Conservation (phyloP, 1,140 invertebrate genomes). For the Drosophila tristis region DNA sequence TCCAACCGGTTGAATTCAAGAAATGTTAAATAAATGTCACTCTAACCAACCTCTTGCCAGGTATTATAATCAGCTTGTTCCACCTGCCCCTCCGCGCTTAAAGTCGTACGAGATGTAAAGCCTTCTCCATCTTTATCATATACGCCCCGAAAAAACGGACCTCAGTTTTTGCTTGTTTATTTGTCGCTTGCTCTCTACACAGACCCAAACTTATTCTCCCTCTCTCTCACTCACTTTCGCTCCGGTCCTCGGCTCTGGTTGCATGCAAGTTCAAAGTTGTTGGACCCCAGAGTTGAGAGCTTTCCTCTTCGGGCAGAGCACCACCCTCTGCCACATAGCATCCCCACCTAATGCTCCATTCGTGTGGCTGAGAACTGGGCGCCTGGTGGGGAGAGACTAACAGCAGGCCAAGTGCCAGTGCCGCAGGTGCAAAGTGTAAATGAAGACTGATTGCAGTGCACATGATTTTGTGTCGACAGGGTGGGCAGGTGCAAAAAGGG, state of each 20-base stretch:
- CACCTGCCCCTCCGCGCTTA: constrained; percentile 15
- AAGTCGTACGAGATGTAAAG: no score
- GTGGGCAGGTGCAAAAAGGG: not conserved
- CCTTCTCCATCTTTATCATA: no score
- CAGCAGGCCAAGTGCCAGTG: constrained; percentile 61
- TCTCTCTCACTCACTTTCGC: constrained; percentile 2
- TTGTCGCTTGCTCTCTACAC: constrained; percentile 23
- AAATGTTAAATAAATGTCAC: no score
- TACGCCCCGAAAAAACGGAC: not conserved
- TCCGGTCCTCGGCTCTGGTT: constrained; percentile 21
- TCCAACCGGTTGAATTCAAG: no score
- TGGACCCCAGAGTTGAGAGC: constrained; percentile 39
- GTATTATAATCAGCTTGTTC: constrained; percentile 52
- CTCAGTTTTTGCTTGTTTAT: constrained; percentile 27
- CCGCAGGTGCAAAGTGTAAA: constrained; percentile 81
- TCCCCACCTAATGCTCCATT: constrained; percentile 29
- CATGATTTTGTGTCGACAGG: constrained; percentile 60
- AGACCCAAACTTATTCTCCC: constrained; percentile 1
- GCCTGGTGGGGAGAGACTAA: constrained; percentile 33
- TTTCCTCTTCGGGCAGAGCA: not conserved
- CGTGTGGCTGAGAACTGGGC: constrained; percentile 57
- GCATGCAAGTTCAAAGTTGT: constrained; percentile 75
- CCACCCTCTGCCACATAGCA: constrained; percentile 4
- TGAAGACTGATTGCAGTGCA: constrained; percentile 80
- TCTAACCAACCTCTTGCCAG: not conserved